Conservation (phyloP, 2,797 vertebrate species). For the Helicolenus hilgendorfi region DNA sequence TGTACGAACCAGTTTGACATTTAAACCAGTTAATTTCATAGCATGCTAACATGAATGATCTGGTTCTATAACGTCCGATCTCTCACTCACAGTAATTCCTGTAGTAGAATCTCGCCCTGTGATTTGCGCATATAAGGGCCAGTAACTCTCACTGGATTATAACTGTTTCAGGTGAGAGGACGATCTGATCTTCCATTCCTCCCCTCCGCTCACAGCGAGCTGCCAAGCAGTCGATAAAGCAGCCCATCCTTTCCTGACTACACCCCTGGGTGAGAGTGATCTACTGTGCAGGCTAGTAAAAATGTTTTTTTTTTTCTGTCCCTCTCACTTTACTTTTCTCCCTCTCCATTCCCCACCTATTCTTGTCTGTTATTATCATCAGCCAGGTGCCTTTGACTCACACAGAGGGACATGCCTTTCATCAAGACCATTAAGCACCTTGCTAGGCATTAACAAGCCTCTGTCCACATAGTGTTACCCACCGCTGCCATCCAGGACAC, state of each 20-base stretch:
- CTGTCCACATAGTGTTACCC: neutral
- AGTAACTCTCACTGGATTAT: conserved; percentile 47
- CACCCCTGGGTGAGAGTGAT: conserved; percentile 70
- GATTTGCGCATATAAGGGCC: neutral
- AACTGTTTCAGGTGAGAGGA: conserved; percentile 40
- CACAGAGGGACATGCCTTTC: conserved; percentile 25
- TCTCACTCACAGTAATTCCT: neutral
- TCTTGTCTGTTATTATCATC: conserved; percentile 74
- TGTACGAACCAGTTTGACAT: neutral
- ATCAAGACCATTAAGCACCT: conserved; percentile 15
- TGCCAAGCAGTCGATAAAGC: conserved; percentile 73
- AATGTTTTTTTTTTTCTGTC: conserved; percentile 59
- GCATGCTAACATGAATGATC: neutral
- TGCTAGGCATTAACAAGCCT: neutral
- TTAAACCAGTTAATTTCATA: neutral
- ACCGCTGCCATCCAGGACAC: neutral
- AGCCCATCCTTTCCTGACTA: conserved; percentile 40
- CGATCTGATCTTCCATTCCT: conserved; percentile 15
- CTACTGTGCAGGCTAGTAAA: conserved; percentile 62
- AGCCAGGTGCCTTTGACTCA: conserved; percentile 60
- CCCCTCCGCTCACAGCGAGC: conserved; percentile 15
- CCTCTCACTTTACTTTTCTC: conserved; percentile 38
- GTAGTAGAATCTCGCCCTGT: neutral
- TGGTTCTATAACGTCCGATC: neutral
- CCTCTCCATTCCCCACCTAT: conserved; percentile 25